These are phyloP conservation scores for Pecten maximus DNA, from an alignment of 2,888 invertebrate genomes.

Conservation along the genomic window DNA sequence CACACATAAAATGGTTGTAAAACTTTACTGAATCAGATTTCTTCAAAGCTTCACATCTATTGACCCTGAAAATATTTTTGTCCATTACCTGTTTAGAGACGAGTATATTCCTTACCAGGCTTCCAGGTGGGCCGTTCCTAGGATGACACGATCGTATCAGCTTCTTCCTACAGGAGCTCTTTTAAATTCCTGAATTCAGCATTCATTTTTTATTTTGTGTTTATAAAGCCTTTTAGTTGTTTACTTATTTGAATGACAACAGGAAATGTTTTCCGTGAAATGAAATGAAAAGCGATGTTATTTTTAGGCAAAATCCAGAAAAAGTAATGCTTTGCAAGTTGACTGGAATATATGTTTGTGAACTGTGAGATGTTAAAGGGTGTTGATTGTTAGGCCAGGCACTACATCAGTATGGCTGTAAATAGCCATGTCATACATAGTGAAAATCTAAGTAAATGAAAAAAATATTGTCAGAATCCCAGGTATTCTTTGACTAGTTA, in stretches of 20 bases:
- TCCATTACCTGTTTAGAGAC: not conserved
- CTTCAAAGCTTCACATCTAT: not conserved
- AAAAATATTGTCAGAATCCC: too few relatives aligned
- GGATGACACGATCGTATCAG: not conserved
- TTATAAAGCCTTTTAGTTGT: not conserved
- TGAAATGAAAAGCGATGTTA: not conserved
- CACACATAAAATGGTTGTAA: not conserved
- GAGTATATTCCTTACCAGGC: not conserved
- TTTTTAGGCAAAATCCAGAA: not conserved
- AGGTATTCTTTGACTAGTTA: too few relatives aligned
- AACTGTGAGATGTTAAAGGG: too few relatives aligned
- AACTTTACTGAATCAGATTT: not conserved
- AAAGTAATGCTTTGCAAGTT: not conserved
- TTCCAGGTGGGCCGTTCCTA: not conserved
- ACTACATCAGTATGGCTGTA: too few relatives aligned
- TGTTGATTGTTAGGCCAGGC: too few relatives aligned
- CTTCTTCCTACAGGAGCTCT: not conserved
- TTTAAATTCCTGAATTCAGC: not conserved
- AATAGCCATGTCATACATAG: too few relatives aligned
- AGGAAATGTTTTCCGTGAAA: not conserved
- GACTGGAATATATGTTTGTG: too few relatives aligned
- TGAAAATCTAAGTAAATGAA: too few relatives aligned
- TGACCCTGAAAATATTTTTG: constrained; percentile 13
- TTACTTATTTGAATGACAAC: not conserved
- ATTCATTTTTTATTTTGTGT: too few relatives aligned